A percentile compares a stretch with the other conserved stretches of the same genome.
Conservation (phyloP, 2,888 invertebrate species). For the Belgica antarctica region DNA sequence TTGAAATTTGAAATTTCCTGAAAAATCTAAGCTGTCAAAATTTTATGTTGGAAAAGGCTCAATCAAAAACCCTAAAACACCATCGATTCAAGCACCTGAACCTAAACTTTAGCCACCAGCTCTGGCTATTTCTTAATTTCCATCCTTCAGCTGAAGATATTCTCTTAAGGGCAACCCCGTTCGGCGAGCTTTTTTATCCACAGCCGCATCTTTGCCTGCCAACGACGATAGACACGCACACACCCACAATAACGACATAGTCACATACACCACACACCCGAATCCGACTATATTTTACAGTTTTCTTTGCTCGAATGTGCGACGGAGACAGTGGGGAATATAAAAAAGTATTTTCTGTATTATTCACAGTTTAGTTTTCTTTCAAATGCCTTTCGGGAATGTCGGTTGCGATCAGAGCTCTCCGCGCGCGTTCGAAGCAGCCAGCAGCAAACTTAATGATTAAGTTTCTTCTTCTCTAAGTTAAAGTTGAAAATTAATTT, state of each 20-base stretch:
- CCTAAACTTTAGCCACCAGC: not conserved
- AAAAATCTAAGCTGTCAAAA: no score
- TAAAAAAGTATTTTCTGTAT: conserved; percentile 33
- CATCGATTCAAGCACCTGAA: not conserved
- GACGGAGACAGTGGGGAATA: conserved; percentile 22
- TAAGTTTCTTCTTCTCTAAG: not conserved
- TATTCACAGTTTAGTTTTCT: conserved; percentile 32
- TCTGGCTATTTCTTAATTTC: not conserved
- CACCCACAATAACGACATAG: not conserved
- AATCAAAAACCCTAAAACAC: not conserved
- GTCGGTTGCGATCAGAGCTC: not conserved
- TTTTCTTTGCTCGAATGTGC: conserved; percentile 3
- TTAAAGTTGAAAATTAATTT: not conserved
- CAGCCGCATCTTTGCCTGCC: conserved; percentile 10
- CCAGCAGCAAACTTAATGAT: not conserved
- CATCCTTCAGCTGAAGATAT: not conserved
- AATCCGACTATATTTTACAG: conserved; percentile 10
- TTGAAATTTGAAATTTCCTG: no score
- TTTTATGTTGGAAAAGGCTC: not conserved
- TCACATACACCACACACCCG: not conserved
- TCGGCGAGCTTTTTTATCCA: not conserved
- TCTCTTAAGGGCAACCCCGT: conserved; percentile 9
- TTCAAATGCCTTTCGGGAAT: conserved; percentile 26
- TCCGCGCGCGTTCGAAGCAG: not conserved
- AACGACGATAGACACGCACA: not conserved